Evolutionary conservation across 2,113 vertebrate species (phyloP), one percentile per base, ranked within the genome.

Genomic region (Tympanuchus pallidicinctus): DNA sequence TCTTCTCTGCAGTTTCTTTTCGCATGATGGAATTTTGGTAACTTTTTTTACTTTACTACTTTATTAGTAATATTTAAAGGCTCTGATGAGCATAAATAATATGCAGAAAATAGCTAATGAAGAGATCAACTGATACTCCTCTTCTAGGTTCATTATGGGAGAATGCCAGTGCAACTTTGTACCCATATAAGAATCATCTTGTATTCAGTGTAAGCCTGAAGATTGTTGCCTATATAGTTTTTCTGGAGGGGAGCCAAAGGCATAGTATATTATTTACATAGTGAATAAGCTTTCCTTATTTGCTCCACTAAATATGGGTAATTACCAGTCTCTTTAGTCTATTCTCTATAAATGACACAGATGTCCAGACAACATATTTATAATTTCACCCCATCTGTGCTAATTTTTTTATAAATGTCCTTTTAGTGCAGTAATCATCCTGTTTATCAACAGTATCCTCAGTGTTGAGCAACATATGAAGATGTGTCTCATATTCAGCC

Each of bases 341-440:
- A 83, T 94, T 89, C 88, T 93, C 54, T 94, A 81, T 94, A 94
- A 95, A 94, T 90, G 90, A 94, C 94, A 95, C 95, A 95, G 95
- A 97, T 97, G 93, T 96, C 96, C 82, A 94, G 94, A 81, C 57
- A 88, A 88, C 89, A 45, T 94, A 96, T 94, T 95, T 94, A 86
- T 94, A 94, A 89, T 94, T 94, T 97, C 86, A 86, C 88, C 89
- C 93, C 91, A 92, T 94, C 94, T 97, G 94, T 94, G 91, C 89
- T 94, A 93, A 92, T 92, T 94, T 95, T 94, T 91, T 88, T 96
- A 60, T 86, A 91, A 97, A 96, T 65, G 85, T 95, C 87, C 82
- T 90, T 90, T 45, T 71, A 75, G 79, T 91, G 76, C 82, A 83
- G 93, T 52, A 92, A 54, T 93, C 71, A 91, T 93, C 89, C 61